A percentile compares a stretch with the other conserved stretches of the same genome.
phyloP scores from a whole-genome alignment of 2,888 invertebrate genomes.

The Epistrophella euchroma region DNA sequence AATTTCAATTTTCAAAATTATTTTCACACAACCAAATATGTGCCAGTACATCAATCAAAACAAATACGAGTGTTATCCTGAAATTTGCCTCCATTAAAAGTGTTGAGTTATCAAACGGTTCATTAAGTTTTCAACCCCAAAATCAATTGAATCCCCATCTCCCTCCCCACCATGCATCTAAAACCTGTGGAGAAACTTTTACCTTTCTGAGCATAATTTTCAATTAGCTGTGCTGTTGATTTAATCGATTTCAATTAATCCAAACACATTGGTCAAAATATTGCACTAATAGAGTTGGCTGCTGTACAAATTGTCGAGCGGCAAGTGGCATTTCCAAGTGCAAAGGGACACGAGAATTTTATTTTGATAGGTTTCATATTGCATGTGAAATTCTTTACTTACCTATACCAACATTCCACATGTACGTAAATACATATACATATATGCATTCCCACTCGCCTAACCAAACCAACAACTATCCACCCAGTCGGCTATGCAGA shows the following conservation, averaged over 20 bases:
- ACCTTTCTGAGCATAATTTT: constrained; percentile 66
- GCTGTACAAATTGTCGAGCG: constrained; percentile 8
- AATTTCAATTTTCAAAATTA: constrained; percentile 3
- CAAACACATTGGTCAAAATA: constrained; percentile 71
- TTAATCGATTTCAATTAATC: constrained; percentile 81
- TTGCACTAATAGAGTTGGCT: constrained; percentile 68
- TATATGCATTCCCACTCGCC: neutral
- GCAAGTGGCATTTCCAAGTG: constrained; percentile 18
- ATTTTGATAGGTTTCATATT: constrained; percentile 57
- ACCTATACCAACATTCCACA: neutral
- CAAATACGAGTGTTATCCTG: constrained; percentile 8
- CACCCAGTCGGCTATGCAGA: constrained; percentile 64
- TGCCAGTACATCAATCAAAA: constrained; percentile 23
- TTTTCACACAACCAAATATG: neutral
- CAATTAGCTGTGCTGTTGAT: constrained; percentile 77
- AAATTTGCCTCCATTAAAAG: constrained; percentile 46
- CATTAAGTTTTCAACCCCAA: constrained; percentile 40
- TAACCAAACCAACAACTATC: constrained; percentile 21
- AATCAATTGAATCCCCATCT: neutral
- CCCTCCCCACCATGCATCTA: constrained; percentile 21
- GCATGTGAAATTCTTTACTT: neutral
- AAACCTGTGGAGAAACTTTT: constrained; percentile 17
- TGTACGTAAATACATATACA: too few relatives aligned
- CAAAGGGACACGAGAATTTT: constrained; percentile 6
- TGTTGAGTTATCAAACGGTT: constrained; percentile 46